phyloP scores from a whole-genome alignment of 1,140 invertebrate species.

The Solenopsis fugax region DNA sequence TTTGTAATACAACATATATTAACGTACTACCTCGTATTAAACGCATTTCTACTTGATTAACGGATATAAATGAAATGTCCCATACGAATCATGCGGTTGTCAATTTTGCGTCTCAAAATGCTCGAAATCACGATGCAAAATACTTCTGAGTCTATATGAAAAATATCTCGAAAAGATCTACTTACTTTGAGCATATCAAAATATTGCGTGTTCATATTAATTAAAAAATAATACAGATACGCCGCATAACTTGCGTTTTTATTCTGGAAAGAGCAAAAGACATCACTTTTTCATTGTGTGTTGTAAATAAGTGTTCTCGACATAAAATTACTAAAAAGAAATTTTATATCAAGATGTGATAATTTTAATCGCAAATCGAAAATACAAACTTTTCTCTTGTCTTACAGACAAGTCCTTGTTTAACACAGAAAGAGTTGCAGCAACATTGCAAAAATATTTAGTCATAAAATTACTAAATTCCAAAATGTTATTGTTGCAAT shows the following conservation, averaged over 20 bases:
- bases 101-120: not conserved
- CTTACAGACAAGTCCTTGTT: too few relatives aligned
- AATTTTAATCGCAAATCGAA: not conserved
- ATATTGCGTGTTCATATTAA: conserved; percentile 22
- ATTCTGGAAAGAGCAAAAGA: not conserved
- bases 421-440: too few relatives aligned
- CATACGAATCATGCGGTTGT: not conserved
- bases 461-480: too few relatives aligned
- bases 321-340: not conserved
- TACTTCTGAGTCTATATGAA: conserved; percentile 25
- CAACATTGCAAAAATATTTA: too few relatives aligned
- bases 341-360: not conserved
- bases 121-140: conserved; percentile 11
- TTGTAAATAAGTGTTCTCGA: not conserved
- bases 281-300: not conserved
- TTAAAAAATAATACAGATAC: conserved; percentile 8
- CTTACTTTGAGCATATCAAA: conserved; percentile 28
- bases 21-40: conserved; percentile 55
- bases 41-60: conserved; percentile 55
- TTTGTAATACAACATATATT: conserved; percentile 63
- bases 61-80: not conserved
- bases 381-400: not conserved
- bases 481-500: too few relatives aligned
- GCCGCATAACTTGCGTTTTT: not conserved
- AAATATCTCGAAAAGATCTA: conserved; percentile 40